A percentile compares a stretch with the other conserved stretches of the same genome.
phyloP scores from a whole-genome alignment of 2,888 invertebrate genomes.

The Pyrochroa serraticornis region DNA sequence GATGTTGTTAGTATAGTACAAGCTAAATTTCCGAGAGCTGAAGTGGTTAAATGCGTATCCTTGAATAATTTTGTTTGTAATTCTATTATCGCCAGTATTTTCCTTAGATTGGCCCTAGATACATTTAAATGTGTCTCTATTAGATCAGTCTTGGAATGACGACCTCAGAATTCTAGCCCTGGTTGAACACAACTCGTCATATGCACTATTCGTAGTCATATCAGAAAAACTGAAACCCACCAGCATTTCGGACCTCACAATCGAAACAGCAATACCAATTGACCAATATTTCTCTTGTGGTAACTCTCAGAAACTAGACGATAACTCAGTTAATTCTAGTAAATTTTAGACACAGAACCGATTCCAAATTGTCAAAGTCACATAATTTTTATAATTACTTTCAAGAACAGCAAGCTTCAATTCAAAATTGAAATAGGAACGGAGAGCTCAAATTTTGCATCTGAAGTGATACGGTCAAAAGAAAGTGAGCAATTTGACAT shows the following conservation, averaged over 20 bases:
- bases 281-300: slow-evolving; percentile 80
- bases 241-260: slow-evolving; percentile 76
- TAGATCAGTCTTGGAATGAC: slow-evolving; percentile 60
- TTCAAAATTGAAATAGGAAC: slow-evolving; percentile 65
- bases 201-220: slow-evolving; percentile 64
- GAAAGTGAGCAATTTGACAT: slow-evolving; percentile 60
- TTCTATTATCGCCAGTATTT: slow-evolving; percentile 21
- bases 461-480: slow-evolving; percentile 74
- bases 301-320: slow-evolving; percentile 33
- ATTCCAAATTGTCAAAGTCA: slow-evolving; percentile 59
- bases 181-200: slow-evolving; percentile 63
- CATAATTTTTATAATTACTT: slow-evolving; percentile 62
- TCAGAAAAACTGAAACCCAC: slow-evolving; percentile 70
- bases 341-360: slow-evolving; percentile 59
- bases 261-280: slow-evolving; percentile 81
- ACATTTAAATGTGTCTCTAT: slow-evolving; percentile 54
- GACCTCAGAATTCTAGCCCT: slow-evolving; percentile 64
- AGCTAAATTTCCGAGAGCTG: slow-evolving; percentile 64
- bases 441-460: slow-evolving; percentile 74
- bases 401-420: slow-evolving; percentile 60
- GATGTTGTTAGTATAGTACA: slow-evolving; percentile 61
- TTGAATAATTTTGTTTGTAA: slow-evolving; percentile 37
- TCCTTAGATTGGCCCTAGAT: slow-evolving; percentile 49
- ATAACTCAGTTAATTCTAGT: neutral
- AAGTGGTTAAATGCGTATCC: slow-evolving; percentile 66